phyloP scores from a whole-genome alignment of 2,113 vertebrate genomes.

The Percina caprodes region DNA sequence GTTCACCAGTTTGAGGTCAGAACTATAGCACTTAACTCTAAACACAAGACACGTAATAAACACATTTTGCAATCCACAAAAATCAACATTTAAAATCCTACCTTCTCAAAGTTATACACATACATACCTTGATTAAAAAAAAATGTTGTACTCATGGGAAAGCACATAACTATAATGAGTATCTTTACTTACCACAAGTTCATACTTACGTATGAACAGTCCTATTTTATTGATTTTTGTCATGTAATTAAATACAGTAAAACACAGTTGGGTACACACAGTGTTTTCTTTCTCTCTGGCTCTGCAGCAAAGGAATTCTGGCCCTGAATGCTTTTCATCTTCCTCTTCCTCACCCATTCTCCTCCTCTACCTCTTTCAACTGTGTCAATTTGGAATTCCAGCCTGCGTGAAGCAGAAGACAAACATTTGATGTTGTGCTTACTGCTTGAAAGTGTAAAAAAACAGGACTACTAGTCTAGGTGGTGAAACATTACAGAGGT shows the following conservation, averaged over 20 bases:
- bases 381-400: neutral
- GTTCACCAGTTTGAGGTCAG: slow-evolving; percentile 92
- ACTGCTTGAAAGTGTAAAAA: neutral
- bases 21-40: neutral
- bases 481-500: neutral
- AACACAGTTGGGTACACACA: neutral
- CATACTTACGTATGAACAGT: neutral
- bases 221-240: neutral
- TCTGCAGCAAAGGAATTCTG: neutral
- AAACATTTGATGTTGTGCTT: neutral
- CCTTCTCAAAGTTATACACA: neutral
- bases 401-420: neutral
- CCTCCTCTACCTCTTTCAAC: neutral
- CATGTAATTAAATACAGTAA: neutral
- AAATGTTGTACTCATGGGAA: neutral
- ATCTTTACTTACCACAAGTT: neutral
- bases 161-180: neutral
- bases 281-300: neutral
- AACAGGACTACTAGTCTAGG: neutral
- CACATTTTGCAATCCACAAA: neutral
- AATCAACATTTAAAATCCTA: neutral
- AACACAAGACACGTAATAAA: neutral
- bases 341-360: neutral
- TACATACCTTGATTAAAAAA: too few relatives aligned
- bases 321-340: neutral